Base-by-base conservation (phyloP, 1,140 invertebrate genomes). In the Pseudomyrmex pallidus region DNA sequence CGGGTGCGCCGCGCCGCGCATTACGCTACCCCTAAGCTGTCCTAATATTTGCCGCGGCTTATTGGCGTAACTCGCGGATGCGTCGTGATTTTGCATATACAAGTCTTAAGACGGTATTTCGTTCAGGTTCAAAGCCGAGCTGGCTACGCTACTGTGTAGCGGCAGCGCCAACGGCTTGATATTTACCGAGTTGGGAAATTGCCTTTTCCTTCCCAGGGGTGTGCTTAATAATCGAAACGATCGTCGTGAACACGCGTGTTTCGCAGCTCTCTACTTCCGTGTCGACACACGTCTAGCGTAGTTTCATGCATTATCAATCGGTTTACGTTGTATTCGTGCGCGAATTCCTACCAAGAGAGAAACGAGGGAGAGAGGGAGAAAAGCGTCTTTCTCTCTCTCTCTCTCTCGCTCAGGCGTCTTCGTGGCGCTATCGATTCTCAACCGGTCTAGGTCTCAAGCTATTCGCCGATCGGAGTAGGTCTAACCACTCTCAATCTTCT, bases 401-500 rank as follows among this genome's bases (percentile, higher is more conserved):
- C 9, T 13, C 44, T 25, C 25, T 25, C 25, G 2, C 25, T 25
- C 25, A 25, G 20, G 7, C 61, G 15, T 68, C 35, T 78, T 56
- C 52, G 13, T 68, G 20, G 50, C 54, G 64, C 15, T 80, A 80
- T 80, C 76, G 76, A 80, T 80, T 80, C 22, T 59, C 54, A 56
- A 35, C 54, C 44, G 54, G 64, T 78, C 44, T 50, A 78, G 76
- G 64, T 80, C 66, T 80, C 66, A 66, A 80, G 66, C 66, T 59
- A 25, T 70, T 78, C 76, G 64, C 70, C 64, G 76, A 46, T 52
- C 74, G 76, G 66, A 80, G 76, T 80, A 72, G 54, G 54, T 80
- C 66, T 80, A 80, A 80, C 76, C 76, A 59, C 66, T 12, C 66
- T 80, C 76, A 80, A 80, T 80, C 76, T 80, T 61, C 56, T 17